Evolutionary conservation across 2,888 invertebrate species (phyloP).

Genomic region (Hypomecis atomaria): DNA sequence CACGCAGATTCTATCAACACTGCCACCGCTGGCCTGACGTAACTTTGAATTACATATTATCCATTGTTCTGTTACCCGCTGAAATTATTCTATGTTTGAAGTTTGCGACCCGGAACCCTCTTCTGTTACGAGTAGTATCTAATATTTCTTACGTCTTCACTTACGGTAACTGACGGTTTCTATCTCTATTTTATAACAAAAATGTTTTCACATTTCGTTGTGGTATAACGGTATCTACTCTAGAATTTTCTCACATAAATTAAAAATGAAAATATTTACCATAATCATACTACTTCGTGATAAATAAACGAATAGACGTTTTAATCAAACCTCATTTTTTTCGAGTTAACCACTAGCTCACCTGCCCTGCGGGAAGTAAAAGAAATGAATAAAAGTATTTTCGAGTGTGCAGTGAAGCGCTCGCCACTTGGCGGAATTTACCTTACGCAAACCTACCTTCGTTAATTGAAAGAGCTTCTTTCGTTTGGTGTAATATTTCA

Average conservation of each 20-base stretch:
- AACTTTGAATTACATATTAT: conserved; percentile 31
- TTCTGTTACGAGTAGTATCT: too few species aligned
- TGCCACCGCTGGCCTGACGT: conserved; percentile 34
- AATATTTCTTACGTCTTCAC: too few species aligned
- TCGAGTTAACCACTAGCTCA: conserved; percentile 26
- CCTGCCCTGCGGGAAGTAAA: conserved; percentile 31
- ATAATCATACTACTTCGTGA: conserved; percentile 12
- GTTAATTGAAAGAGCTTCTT: conserved; percentile 83
- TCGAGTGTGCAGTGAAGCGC: conserved; percentile 57
- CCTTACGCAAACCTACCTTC: conserved; percentile 77
- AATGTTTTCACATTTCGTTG: not conserved
- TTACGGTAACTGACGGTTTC: too few species aligned
- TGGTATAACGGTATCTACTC: not conserved
- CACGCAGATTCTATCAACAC: conserved; percentile 48
- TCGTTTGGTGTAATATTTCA: conserved; percentile 81
- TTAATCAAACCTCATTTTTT: conserved; percentile 25
- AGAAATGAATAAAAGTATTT: conserved; percentile 57
- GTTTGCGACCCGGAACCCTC: too few species aligned
- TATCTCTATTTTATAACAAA: too few species aligned
- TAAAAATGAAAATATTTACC: conserved; percentile 15
- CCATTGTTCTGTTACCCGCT: conserved; percentile 21
- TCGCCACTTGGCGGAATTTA: conserved; percentile 70
- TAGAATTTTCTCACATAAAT: conserved; percentile 5
- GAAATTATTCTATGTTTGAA: not conserved
- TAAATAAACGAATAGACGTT: conserved; percentile 10